These are phyloP conservation scores for Drosophila greeni DNA, from an alignment of 2,888 invertebrate genomes.

Conservation along the genomic window DNA sequence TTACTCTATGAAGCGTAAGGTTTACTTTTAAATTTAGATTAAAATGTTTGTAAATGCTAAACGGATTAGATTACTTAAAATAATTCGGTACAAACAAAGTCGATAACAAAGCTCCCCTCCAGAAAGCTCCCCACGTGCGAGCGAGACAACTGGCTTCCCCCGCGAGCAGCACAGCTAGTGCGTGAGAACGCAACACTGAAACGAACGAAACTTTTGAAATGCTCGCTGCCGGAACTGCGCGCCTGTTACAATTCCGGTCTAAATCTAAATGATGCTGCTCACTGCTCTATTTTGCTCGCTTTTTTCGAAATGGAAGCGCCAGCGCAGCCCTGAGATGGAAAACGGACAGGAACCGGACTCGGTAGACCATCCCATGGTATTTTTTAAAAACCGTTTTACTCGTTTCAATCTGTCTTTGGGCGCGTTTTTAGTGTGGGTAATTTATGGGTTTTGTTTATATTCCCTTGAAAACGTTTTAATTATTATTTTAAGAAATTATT, in stretches of 20 bases:
- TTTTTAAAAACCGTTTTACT: neutral
- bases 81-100: neutral
- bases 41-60: neutral
- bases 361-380: slow-evolving; percentile 3
- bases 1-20: neutral
- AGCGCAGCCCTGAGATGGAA: slow-evolving; percentile 34
- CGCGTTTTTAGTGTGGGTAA: neutral
- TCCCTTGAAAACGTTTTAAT: no score
- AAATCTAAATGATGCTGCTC: slow-evolving; percentile 79
- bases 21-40: neutral
- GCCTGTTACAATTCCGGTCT: slow-evolving; percentile 79
- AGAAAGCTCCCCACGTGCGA: slow-evolving; percentile 10
- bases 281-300: slow-evolving; percentile 76
- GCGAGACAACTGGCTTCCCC: neutral
- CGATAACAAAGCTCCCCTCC: neutral
- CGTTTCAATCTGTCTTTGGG: neutral
- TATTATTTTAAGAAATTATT: no score
- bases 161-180: slow-evolving; percentile 4
- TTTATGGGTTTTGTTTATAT: no score
- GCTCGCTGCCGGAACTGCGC: slow-evolving; percentile 52
- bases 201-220: slow-evolving; percentile 7
- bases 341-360: slow-evolving; percentile 27
- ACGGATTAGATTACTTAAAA: neutral
- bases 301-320: slow-evolving; percentile 68
- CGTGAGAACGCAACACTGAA: slow-evolving; percentile 5